These are phyloP conservation scores for Megalurothrips usitatus DNA, from an alignment of 2,888 invertebrate genomes.

Conservation along the genomic window DNA sequence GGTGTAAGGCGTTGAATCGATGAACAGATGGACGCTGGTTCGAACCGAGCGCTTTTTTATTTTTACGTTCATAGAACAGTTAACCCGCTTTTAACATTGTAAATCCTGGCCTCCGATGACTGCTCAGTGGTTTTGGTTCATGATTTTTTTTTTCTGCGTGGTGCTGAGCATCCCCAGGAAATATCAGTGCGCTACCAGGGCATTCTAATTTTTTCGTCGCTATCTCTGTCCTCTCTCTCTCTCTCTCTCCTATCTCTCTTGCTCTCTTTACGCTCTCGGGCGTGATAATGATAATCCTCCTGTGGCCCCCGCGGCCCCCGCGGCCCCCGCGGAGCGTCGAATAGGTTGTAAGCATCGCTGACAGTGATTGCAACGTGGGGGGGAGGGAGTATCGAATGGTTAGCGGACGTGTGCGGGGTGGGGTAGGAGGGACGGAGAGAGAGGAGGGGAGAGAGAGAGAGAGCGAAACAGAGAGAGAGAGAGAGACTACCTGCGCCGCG, in stretches of 20 bases:
- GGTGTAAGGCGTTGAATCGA: too few relatives aligned
- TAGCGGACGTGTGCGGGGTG: too few relatives aligned
- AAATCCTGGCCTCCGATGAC: too few relatives aligned
- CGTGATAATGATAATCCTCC: not conserved
- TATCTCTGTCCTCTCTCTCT: too few relatives aligned
- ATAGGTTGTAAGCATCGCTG: not conserved
- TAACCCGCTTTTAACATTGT: too few relatives aligned
- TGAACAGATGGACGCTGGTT: too few relatives aligned
- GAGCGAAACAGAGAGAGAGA: not conserved
- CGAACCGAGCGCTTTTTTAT: too few relatives aligned
- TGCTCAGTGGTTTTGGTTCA: too few relatives aligned
- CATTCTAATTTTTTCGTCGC: not conserved
- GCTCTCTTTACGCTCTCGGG: not conserved
- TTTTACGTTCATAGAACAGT: too few relatives aligned
- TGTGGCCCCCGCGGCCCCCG: not conserved
- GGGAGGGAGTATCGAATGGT: not conserved
- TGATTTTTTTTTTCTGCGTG: too few relatives aligned
- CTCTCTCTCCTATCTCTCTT: too few relatives aligned
- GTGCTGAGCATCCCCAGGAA: too few relatives aligned
- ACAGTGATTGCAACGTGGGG: not conserved
- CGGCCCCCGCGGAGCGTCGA: not conserved
- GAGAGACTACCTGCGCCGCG: not conserved
- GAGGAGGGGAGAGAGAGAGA: not conserved
- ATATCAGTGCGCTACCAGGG: not conserved
- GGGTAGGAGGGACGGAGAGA: not conserved